phyloP scores from a whole-genome alignment of 2,113 vertebrate genomes.

The Phalacrocorax pelagicus region DNA sequence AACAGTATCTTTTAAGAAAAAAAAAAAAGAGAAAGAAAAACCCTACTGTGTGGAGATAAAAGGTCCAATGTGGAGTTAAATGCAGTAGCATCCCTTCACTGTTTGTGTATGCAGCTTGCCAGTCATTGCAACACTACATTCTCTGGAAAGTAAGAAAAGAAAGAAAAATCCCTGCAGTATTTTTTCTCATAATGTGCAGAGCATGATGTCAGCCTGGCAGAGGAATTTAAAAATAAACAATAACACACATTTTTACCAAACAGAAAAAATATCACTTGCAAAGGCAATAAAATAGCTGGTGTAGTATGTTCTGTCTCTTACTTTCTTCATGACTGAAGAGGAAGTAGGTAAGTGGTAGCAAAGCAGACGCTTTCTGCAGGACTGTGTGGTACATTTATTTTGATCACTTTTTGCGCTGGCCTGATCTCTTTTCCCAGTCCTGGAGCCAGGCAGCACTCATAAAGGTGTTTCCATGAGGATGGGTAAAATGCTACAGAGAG shows the following conservation, averaged over 20 bases:
- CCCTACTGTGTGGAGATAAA: background rate
- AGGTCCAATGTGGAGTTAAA: conserved; percentile 14
- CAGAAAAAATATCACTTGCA: background rate
- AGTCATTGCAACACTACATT: conserved; percentile 46
- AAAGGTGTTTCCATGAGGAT: background rate
- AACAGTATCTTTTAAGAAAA: background rate
- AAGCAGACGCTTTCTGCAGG: background rate
- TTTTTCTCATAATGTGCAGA: conserved; percentile 37
- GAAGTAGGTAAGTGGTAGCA: background rate
- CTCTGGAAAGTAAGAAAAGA: conserved; percentile 17
- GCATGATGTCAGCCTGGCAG: conserved; percentile 39
- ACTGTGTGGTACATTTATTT: background rate
- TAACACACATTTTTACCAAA: conserved; percentile 34
- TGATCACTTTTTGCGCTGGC: background rate
- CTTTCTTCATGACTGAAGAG: background rate
- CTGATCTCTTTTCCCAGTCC: background rate
- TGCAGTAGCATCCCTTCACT: background rate
- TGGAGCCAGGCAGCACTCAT: background rate
- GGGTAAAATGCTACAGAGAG: background rate
- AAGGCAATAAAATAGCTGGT: background rate
- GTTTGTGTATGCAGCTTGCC: conserved; percentile 18
- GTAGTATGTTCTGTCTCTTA: background rate
- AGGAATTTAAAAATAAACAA: conserved; percentile 52
- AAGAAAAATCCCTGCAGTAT: background rate
- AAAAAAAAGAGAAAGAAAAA: background rate